Evolutionary conservation across 2,113 vertebrate genomes (phyloP), one percentile per base, ranked within the genome.

Genomic region (Sinocyclocheilus grahami): DNA sequence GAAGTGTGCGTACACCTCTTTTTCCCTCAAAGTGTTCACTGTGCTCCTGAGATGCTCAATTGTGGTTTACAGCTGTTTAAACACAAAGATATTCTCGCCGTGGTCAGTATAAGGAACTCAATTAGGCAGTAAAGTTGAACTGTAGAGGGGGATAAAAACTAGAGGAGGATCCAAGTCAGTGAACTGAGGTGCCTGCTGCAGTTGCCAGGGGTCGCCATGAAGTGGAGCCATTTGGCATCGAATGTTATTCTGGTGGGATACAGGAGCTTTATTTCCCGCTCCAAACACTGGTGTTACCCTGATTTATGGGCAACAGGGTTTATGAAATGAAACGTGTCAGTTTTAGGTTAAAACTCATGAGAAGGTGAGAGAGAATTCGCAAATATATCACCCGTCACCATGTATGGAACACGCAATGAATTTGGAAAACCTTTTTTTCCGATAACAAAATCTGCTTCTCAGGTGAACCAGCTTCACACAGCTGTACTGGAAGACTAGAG

Each of bases 21-120:
- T 14, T 62, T 27, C 39, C 77, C 69, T 78, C 42, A 33, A 63
- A 75, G 84, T 87, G 87, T 89, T 89, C 84, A 88, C 58, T 74
- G 67, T 74, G 79, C 85, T 80, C 77, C 48, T 33, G 78, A 91
- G 82, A 89, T 86, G 87, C 78, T 63, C 83, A 85, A 87, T 89
- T 78, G 83, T 85, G 86, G 83, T 89, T 89, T 86, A 88, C 87
- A 91, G 86, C 88, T 91, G 88, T 90, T 88, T 89, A 90, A 90
- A 88, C 86, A 91, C 42, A 60, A 84, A 83, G 62, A 78, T 83
- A 78, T 83, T 86, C 87, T 90, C 76, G 80, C 69, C 53, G 79
- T 84, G 83, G 85, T 87, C 82, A 87, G 77, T 88, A 85, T 82
- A 72, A 87, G 87, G 81, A 86, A 55, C 63, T 76, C 82, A 88